Evolutionary conservation across 1,140 invertebrate genomes (phyloP), one percentile per base, ranked within the genome.

Genomic region (Hetaerina americana): DNA sequence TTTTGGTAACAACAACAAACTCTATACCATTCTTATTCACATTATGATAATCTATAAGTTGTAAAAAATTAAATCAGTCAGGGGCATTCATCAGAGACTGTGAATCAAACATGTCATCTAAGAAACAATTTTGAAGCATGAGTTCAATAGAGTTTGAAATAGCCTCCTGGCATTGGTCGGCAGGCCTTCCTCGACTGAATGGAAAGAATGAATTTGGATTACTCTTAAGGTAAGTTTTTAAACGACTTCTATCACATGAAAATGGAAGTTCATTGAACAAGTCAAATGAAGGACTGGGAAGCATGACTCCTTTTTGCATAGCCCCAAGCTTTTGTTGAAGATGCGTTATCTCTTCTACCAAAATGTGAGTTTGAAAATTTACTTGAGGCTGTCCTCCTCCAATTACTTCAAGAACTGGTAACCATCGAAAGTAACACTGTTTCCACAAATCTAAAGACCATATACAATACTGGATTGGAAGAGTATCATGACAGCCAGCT

Each of bases 371-470:
- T 28, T 68, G 67, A 28, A 88, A 79, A 78, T 90, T 89, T 10
- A 88, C 81, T 72, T 90, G 87, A 27, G 88, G 88, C 72, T 80
- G 82, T 0, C 92, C 92, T 66, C 92, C 92, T 72, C 87, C 88
- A 5, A 87, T 84, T 67, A 95, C 91, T 79, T 95, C 91, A 0
- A 94, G 84, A 12, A 91, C 86, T 5, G 89, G 87, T 77, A 95
- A 85, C 92, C 93, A 96, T 1, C 94, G 87, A 75, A 92, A 89
- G 81, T 95, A 97, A 81, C 92, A 95, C 77, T 93, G 92, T 67
- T 85, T 84, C 94, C 94, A 97, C n/a, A 96, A 78, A 69, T 91
- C 87, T 72, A 94, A 79, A 74, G 80, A 81, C 5, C 87, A 80
- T 66, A 91, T 81, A 24, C 79, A 78, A 29, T 82, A 82, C 18